phyloP scores from a whole-genome alignment of 2,888 invertebrate species.

The Lymantria monacha region DNA sequence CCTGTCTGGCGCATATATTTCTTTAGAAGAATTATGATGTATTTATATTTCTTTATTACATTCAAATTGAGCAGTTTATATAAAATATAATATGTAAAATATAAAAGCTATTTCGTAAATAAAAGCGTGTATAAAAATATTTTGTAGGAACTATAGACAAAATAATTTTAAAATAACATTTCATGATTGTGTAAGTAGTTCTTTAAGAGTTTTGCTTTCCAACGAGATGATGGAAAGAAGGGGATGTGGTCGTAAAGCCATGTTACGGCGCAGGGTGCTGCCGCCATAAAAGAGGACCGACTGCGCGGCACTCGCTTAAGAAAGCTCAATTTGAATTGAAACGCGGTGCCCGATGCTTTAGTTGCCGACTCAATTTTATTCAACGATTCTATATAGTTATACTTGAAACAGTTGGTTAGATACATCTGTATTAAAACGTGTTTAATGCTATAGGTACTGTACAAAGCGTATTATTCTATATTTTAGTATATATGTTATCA shows the following conservation, averaged over 20 bases:
- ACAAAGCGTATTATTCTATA: too few species aligned
- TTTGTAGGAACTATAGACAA: background rate
- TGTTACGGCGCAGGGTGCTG: constrained; percentile 61
- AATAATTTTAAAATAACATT: constrained; percentile 24
- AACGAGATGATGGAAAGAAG: constrained; percentile 58
- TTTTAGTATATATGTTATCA: too few species aligned
- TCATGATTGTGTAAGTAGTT: constrained; percentile 45
- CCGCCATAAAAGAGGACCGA: constrained; percentile 62
- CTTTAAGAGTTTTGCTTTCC: constrained; percentile 57
- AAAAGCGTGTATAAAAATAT: background rate
- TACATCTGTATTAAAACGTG: constrained; percentile 10
- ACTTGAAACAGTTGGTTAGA: constrained; percentile 5
- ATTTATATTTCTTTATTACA: constrained; percentile 25
- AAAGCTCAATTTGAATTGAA: constrained; percentile 56
- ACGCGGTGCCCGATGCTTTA: constrained; percentile 40
- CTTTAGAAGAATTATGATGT: constrained; percentile 16
- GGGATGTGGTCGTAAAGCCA: constrained; percentile 67
- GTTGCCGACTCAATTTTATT: constrained; percentile 41
- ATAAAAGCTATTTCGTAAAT: background rate
- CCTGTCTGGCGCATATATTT: constrained; percentile 13
- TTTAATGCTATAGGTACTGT: background rate
- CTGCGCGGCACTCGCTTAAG: constrained; percentile 40
- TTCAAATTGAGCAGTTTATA: constrained; percentile 2
- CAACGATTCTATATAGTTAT: constrained; percentile 24
- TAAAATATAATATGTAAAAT: background rate